Conservation (phyloP, 1,140 invertebrate genomes). For the Pseudomyrmex concolor region DNA sequence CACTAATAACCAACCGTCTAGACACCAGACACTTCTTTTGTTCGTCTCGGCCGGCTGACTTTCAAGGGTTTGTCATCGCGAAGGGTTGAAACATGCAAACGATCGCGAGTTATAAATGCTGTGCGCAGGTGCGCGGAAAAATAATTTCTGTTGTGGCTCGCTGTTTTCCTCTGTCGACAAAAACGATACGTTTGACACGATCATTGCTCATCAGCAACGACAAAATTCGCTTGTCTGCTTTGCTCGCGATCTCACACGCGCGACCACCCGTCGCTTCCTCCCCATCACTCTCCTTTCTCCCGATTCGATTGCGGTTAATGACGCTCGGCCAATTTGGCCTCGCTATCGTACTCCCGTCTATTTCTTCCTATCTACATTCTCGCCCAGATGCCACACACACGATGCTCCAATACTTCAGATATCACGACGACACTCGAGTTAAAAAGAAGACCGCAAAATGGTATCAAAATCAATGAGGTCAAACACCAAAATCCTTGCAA, state of each 20-base stretch:
- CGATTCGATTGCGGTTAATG: constrained; percentile 52
- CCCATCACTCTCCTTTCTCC: constrained; percentile 20
- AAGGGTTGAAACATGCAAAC: constrained; percentile 54
- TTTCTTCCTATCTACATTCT: constrained; percentile 24
- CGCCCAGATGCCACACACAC: neutral
- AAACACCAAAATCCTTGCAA: too few species aligned
- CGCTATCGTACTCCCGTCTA: constrained; percentile 18
- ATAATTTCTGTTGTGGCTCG: constrained; percentile 20
- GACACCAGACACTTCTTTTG: constrained; percentile 69
- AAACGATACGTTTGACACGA: constrained; percentile 33
- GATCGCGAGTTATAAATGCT: neutral
- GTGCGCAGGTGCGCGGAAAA: constrained; percentile 47
- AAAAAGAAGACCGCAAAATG: neutral
- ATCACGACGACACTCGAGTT: neutral
- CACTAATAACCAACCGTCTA: constrained; percentile 69
- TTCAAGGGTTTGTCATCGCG: constrained; percentile 64
- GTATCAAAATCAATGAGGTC: too few species aligned
- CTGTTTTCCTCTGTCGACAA: constrained; percentile 50
- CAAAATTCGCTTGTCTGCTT: constrained; percentile 58
- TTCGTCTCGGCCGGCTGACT: constrained; percentile 63
- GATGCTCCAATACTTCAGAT: constrained; percentile 1
- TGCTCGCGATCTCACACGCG: constrained; percentile 58
- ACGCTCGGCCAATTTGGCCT: constrained; percentile 61
- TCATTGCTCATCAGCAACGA: constrained; percentile 60
- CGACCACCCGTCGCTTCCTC: constrained; percentile 65